These are phyloP conservation scores for Oxyruncus cristatus DNA, from an alignment of 2,113 vertebrate genomes.

Conservation along the genomic window DNA sequence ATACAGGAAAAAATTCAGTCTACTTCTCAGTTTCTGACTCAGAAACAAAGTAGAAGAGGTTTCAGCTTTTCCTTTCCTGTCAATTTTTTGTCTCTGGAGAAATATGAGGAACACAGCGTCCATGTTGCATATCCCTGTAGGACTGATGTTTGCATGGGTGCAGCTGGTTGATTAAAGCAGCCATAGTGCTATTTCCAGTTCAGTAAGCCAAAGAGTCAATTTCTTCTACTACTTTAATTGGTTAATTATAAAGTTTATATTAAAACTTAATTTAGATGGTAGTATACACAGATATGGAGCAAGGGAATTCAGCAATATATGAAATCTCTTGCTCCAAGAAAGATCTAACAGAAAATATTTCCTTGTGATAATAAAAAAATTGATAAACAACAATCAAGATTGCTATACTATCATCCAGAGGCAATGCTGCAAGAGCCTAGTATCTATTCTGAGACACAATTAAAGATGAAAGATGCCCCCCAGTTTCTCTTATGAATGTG, in stretches of 20 bases:
- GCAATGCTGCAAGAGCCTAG: neutral
- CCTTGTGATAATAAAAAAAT: neutral
- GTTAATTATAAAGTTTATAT: neutral
- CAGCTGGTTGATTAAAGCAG: neutral
- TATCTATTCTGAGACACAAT: neutral
- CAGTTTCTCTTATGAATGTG: neutral
- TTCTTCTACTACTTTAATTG: neutral
- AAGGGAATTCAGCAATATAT: neutral
- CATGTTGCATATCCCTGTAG: neutral
- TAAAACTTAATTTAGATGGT: neutral
- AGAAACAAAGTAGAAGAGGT: neutral
- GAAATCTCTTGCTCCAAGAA: neutral
- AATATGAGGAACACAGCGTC: neutral
- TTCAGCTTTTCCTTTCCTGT: neutral
- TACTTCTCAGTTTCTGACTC: neutral
- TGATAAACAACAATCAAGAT: neutral
- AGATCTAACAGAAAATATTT: neutral
- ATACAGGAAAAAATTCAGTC: neutral
- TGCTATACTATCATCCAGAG: neutral
- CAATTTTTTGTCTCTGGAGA: fast-evolving
- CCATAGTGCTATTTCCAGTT: neutral
- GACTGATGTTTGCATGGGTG: neutral
- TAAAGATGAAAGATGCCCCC: neutral
- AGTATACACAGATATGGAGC: neutral
- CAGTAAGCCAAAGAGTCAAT: neutral